These are phyloP conservation scores for Chesias legatella DNA, from an alignment of 2,888 invertebrate species.

Conservation along the genomic window DNA sequence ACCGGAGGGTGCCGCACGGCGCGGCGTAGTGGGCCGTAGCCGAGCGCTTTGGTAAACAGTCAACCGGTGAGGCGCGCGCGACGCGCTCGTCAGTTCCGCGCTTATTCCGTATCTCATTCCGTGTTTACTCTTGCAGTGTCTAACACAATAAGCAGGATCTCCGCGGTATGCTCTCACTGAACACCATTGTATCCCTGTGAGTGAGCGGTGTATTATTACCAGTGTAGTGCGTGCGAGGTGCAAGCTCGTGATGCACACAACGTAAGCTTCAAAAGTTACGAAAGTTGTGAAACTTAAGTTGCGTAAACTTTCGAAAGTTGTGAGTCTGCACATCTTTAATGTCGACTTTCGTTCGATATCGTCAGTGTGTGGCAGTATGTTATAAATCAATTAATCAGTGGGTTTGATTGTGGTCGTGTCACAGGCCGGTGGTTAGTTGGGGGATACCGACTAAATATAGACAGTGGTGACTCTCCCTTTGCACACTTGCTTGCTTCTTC, in stretches of 20 bases:
- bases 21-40: conserved; percentile 32
- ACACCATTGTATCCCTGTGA: conserved; percentile 28
- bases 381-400: conserved; percentile 56
- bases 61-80: conserved; percentile 55
- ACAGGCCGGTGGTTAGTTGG: conserved; percentile 53
- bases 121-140: conserved; percentile 24
- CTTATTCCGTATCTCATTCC: conserved; percentile 18
- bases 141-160: conserved; percentile 67
- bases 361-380: conserved; percentile 47
- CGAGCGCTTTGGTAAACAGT: conserved; percentile 54
- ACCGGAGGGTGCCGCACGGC: conserved; percentile 49
- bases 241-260: conserved; percentile 21
- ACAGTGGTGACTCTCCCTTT: conserved; percentile 12
- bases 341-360: conserved; percentile 42
- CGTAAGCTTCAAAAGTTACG: conserved; percentile 17
- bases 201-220: conserved; percentile 6
- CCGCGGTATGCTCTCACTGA: conserved; percentile 51
- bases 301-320: conserved; percentile 42
- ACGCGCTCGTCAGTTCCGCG: conserved; percentile 36
- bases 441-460: conserved; percentile 65
- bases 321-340: conserved; percentile 34
- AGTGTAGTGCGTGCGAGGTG: too few relatives aligned
- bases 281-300: conserved; percentile 14
- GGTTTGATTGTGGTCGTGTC: conserved; percentile 57
- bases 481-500: neutral